phyloP scores from a whole-genome alignment of 64 coral and sea anemone genomes.

The Orbicella faveolata region DNA sequence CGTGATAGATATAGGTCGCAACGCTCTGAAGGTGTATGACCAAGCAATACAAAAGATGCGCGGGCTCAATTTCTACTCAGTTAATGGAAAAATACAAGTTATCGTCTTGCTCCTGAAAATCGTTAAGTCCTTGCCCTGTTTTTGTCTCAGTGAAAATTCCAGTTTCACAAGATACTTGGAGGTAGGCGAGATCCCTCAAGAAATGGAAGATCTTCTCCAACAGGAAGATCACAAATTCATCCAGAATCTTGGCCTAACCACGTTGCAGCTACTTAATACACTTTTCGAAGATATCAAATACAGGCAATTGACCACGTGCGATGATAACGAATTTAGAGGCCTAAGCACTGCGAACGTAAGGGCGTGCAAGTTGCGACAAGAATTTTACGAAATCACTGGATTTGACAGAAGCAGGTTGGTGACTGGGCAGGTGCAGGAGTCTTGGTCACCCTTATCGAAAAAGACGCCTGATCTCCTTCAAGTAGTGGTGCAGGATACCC shows the following conservation, averaged over 20 bases:
- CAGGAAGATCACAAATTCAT: constrained; percentile 40
- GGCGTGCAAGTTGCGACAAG: constrained; percentile 33
- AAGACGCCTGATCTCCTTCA: background rate
- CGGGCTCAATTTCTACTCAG: constrained; percentile 5
- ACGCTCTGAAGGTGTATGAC: constrained; percentile 1
- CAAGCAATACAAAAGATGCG: background rate
- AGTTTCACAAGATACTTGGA: constrained; percentile 54
- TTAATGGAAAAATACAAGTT: constrained; percentile 66
- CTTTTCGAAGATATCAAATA: constrained; percentile 42
- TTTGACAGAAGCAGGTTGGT: constrained; percentile 7
- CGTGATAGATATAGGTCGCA: constrained; percentile 14
- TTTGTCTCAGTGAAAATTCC: constrained; percentile 9
- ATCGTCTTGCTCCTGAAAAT: constrained; percentile 50
- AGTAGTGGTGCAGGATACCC: constrained; percentile 48
- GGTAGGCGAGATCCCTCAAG: background rate
- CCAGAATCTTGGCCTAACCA: constrained; percentile 13
- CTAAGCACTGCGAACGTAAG: constrained; percentile 44
- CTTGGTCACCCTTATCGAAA: background rate
- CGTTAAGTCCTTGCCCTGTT: constrained; percentile 43
- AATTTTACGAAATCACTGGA: constrained; percentile 54
- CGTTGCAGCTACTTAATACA: constrained; percentile 31
- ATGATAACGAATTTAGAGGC: constrained; percentile 28
- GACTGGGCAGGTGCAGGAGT: background rate
- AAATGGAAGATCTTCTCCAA: background rate
- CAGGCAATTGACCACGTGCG: constrained; percentile 10